Evolutionary conservation across 2,888 invertebrate genomes (phyloP).

Genomic region (Synanthedon myopaeformis): DNA sequence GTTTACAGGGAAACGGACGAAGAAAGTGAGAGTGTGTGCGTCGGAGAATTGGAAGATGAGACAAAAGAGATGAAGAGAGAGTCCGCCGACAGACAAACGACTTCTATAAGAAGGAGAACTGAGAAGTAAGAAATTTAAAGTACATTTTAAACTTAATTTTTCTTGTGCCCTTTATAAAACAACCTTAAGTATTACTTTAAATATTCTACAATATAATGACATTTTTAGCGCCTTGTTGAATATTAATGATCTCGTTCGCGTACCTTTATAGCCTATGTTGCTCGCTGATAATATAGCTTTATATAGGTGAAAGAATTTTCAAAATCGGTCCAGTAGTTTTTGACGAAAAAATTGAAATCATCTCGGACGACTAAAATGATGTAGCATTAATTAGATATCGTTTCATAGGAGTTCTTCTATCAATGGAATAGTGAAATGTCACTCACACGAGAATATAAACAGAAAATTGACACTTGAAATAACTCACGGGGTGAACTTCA

Average conservation of each 20-base stretch:
- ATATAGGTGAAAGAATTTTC: no score
- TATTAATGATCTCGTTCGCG: no score
- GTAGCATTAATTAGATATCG: no score
- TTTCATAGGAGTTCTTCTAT: conserved; percentile 16
- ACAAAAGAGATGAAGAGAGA: conserved; percentile 44
- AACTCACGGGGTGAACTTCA: conserved; percentile 26
- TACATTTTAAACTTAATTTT: neutral
- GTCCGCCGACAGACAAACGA: conserved; percentile 41
- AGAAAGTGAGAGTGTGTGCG: conserved; percentile 56
- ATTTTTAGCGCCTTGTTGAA: no score
- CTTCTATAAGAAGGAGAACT: conserved; percentile 48
- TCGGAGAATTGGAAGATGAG: conserved; percentile 49
- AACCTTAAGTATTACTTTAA: neutral
- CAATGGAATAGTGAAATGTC: conserved; percentile 44
- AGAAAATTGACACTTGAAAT: conserved; percentile 16
- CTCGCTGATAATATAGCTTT: no score
- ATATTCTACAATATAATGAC: no score
- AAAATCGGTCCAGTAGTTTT: no score
- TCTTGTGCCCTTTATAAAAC: neutral
- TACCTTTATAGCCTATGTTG: no score
- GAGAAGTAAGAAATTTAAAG: conserved; percentile 45
- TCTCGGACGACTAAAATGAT: no score
- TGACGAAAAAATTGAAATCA: no score
- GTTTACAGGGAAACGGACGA: conserved; percentile 53
- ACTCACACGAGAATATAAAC: conserved; percentile 61